Base-by-base conservation (phyloP, 2,113 vertebrate genomes). In the Romanogobio albipinnatus region DNA sequence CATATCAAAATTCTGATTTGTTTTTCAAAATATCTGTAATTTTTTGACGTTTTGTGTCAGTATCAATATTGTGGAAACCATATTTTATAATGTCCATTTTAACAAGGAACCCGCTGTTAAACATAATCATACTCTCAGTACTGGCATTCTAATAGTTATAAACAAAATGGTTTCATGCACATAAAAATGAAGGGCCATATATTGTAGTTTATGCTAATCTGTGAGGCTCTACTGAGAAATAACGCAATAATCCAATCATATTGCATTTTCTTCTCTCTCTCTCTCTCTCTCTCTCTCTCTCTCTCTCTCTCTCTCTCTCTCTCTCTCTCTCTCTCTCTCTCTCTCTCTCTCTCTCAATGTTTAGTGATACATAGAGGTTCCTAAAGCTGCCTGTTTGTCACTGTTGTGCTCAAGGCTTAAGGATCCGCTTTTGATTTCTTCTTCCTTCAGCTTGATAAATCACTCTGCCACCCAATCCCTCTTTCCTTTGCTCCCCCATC, bases 391-490 rank as follows among this genome's bases (percentile, higher is more conserved):
- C 26, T 58, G 29, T 47, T 49, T 75, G 71, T 77, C 53, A 15
- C 56, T 61, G 77, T 61, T 80, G 36, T 80, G 15, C 59, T 80
- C n/a, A n/a, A 61, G 56, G 76, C 76, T 43, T 61, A 39, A 11
- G 59, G n/a, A 64, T 49, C 17, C 13, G n/a, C n/a, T 81, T 61
- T 66, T 81, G 39, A 22, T 64, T 66, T 81, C 43, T 49, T 66
- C 24, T 33, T 81, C 47, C 62, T 70, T 70, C 79, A 19, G 39
- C 43, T 64, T 81, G 77, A 81, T 47, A 81, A 81, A 64, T 24
- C 10, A 17, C 61, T 68, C 33, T 45, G 45, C 13, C 61, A 13
- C 9, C 17, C 61, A 22, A 62, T 39, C 26, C 39, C 47, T 3
- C 17, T 83, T n/a, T 75, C 61, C 68, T 66, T 56, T 13, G 14